Percentiles rank a stretch among this genome's conserved stretches.
Evolutionary conservation across 1,140 invertebrate genomes (phyloP).

Genomic region (Akabosia matsudoensis): DNA sequence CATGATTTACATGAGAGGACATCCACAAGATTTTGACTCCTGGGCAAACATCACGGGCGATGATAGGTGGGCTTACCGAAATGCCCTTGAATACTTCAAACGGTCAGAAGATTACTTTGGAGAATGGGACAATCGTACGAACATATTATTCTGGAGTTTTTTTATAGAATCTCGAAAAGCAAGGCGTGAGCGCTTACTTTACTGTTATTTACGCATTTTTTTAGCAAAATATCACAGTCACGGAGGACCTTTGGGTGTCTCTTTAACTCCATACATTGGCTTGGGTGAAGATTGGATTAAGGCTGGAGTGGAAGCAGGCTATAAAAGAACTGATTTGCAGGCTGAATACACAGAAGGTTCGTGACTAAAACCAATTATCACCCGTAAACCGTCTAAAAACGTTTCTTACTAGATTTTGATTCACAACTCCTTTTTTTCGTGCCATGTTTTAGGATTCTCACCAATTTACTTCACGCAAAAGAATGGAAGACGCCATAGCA

Average conservation of each 20-base stretch:
- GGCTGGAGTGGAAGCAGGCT: slow-evolving; percentile 22
- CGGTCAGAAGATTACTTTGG: slow-evolving; percentile 25
- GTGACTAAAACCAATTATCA: neutral
- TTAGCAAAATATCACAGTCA: slow-evolving; percentile 38
- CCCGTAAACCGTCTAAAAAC: neutral
- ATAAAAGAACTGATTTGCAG: neutral
- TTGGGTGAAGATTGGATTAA: slow-evolving; percentile 32
- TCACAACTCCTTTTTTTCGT: neutral
- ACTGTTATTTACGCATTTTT: neutral
- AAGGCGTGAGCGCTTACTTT: too few species aligned
- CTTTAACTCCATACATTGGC: slow-evolving; percentile 33
- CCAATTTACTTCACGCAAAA: slow-evolving; percentile 33
- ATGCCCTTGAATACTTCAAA: slow-evolving; percentile 10
- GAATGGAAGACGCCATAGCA: slow-evolving; percentile 34
- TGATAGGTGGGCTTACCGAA: neutral
- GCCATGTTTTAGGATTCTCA: slow-evolving; percentile 30
- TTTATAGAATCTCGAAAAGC: neutral
- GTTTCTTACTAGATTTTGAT: neutral
- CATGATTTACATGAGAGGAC: slow-evolving; percentile 27
- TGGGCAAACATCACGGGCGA: slow-evolving; percentile 21
- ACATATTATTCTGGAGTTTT: neutral
- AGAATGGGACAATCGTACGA: slow-evolving; percentile 18
- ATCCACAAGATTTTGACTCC: slow-evolving; percentile 17
- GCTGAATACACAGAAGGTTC: slow-evolving; percentile 23
- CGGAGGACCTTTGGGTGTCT: slow-evolving; percentile 34